Percentiles rank a stretch among this genome's conserved stretches.
Evolutionary conservation across 2,888 invertebrate species (phyloP).

Genomic region (Azorinus chamasolen): DNA sequence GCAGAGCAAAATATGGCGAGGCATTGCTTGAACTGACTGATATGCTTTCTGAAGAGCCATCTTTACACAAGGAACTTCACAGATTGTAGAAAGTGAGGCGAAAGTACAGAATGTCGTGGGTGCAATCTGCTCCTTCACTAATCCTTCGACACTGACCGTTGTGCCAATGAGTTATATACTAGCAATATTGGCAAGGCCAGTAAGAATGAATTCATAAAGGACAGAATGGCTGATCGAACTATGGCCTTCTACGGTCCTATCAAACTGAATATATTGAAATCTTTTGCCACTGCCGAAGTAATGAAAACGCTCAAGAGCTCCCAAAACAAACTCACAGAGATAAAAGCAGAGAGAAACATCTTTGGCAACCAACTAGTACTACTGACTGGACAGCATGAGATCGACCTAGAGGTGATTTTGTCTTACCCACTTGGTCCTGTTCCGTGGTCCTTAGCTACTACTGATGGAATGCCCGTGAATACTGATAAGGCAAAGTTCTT

Average conservation of each 20-base stretch:
- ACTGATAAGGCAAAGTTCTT: constrained; percentile 49
- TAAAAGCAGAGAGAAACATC: constrained; percentile 48
- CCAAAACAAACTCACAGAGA: constrained; percentile 36
- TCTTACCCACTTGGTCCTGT: constrained; percentile 52
- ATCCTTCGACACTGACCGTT: constrained; percentile 13
- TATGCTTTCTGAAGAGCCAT: constrained; percentile 13
- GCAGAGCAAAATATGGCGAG: constrained; percentile 23
- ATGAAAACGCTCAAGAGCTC: constrained; percentile 19
- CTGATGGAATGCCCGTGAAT: constrained; percentile 57
- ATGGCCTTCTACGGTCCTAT: constrained; percentile 40
- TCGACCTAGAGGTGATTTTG: constrained; percentile 44
- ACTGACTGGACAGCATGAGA: constrained; percentile 37
- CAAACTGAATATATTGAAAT: constrained; percentile 41
- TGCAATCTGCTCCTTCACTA: constrained; percentile 22
- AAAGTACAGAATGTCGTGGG: constrained; percentile 5
- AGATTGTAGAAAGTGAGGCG: constrained; percentile 9
- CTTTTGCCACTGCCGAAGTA: constrained; percentile 34
- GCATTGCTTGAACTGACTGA: constrained; percentile 19
- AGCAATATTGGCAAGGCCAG: constrained; percentile 28
- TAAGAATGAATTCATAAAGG: constrained; percentile 34
- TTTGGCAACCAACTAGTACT: constrained; percentile 45
- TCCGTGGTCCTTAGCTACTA: constrained; percentile 52
- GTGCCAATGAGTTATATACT: constrained; percentile 35
- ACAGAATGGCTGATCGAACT: constrained; percentile 25
- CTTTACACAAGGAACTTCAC: constrained; percentile 22